These are phyloP conservation scores for Ylistrum balloti DNA, from an alignment of 1,140 invertebrate genomes.

Conservation along the genomic window DNA sequence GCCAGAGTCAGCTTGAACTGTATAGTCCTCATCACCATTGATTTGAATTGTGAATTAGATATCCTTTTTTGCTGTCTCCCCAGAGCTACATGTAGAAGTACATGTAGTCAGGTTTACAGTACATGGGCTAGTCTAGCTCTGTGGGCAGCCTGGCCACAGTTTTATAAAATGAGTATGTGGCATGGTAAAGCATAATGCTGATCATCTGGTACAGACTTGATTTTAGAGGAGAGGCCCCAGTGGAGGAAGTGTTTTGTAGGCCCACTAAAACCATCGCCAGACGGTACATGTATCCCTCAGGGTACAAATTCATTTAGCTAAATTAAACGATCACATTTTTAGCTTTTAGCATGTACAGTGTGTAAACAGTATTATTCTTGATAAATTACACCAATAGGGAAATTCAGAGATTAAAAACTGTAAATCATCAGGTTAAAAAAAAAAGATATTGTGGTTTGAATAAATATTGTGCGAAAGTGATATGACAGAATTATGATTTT, in stretches of 20 bases:
- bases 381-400: not conserved
- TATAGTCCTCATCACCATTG: not conserved
- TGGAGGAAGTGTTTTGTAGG: not conserved
- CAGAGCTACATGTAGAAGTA: not conserved
- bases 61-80: not conserved
- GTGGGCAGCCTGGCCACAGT: not conserved
- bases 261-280: not conserved
- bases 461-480: too few relatives aligned
- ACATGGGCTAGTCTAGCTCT: not conserved
- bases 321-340: not conserved
- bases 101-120: not conserved
- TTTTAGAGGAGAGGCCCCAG: not conserved
- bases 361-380: not conserved
- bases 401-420: too few relatives aligned
- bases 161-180: not conserved
- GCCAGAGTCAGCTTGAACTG: not conserved
- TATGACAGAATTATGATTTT: too few relatives aligned
- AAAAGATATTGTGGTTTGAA: too few relatives aligned
- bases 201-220: not conserved
- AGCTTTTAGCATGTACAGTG: not conserved
- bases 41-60: conserved; percentile 9
- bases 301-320: not conserved
- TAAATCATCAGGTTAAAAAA: too few relatives aligned
- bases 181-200: not conserved
- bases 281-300: not conserved